These are phyloP conservation scores for Pocillopora meandrina DNA, from an alignment of 92 coral and sea anemone genomes.

Conservation along the genomic window DNA sequence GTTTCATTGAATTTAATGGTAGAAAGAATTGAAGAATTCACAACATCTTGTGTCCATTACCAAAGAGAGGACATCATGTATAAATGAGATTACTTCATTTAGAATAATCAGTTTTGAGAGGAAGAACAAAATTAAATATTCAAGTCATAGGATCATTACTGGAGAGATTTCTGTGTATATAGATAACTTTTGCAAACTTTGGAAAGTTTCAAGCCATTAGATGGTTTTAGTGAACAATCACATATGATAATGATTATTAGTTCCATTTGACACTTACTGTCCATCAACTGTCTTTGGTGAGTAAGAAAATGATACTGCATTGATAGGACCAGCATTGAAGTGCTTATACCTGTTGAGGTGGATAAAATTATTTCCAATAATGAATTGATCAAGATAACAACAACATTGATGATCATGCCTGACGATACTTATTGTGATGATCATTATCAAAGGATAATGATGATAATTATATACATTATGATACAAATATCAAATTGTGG, in stretches of 20 bases:
- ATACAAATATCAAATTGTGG: not conserved
- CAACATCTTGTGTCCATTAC: too few relatives aligned
- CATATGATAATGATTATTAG: not conserved
- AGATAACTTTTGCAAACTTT: too few relatives aligned
- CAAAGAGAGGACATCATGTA: too few relatives aligned
- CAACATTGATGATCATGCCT: not conserved
- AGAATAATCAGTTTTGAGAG: too few relatives aligned
- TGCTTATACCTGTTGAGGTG: slow-evolving; percentile 86
- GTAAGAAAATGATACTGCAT: slow-evolving; percentile 84
- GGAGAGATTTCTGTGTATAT: too few relatives aligned
- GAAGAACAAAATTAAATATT: too few relatives aligned
- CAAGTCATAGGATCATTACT: too few relatives aligned
- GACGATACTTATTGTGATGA: not conserved
- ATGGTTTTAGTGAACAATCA: not conserved
- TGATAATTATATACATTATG: not conserved
- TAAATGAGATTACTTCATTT: too few relatives aligned
- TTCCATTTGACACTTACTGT: slow-evolving; percentile 61
- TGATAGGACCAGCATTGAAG: slow-evolving; percentile 92
- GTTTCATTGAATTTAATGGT: too few relatives aligned
- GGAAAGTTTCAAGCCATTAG: not conserved
- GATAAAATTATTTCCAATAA: not conserved
- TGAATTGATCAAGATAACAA: not conserved
- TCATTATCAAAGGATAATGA: not conserved
- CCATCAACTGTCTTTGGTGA: slow-evolving; percentile 60
- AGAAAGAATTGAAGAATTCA: too few relatives aligned